Evolutionary conservation across 2,888 invertebrate species (phyloP).

Genomic region (Chymomyza caudatula): DNA sequence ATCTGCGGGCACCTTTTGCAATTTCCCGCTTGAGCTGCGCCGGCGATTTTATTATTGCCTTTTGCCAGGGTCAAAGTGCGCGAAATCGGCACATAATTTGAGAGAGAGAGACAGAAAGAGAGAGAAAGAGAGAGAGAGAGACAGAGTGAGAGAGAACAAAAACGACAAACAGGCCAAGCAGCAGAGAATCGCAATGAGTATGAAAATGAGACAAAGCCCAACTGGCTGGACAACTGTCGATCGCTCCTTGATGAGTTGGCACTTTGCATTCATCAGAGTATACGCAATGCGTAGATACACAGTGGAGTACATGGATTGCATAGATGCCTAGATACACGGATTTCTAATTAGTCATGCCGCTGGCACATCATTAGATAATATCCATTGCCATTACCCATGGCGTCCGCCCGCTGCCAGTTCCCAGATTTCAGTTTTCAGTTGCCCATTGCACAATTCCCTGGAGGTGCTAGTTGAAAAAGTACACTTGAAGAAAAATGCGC

Average conservation of each 20-base stretch:
- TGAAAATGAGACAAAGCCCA: neutral
- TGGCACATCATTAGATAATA: constrained; percentile 58
- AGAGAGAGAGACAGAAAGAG: constrained; percentile 32
- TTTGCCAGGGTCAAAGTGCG: constrained; percentile 48
- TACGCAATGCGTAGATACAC: neutral
- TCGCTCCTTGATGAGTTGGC: constrained; percentile 42
- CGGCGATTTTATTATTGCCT: constrained; percentile 28
- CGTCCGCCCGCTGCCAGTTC: constrained; percentile 13
- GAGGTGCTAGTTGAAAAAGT: constrained; percentile 16
- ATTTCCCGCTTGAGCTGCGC: constrained; percentile 61
- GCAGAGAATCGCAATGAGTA: neutral
- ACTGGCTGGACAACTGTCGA: neutral
- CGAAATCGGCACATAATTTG: constrained; percentile 57
- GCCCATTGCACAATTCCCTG: constrained; percentile 1
- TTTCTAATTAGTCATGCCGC: constrained; percentile 63
- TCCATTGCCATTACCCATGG: constrained; percentile 44
- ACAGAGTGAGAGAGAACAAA: too few relatives aligned
- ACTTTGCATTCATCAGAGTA: constrained; percentile 43
- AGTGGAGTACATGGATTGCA: neutral
- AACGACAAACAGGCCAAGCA: too few relatives aligned
- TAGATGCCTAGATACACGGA: neutral
- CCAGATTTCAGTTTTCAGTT: constrained; percentile 28
- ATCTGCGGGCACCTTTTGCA: constrained; percentile 35
- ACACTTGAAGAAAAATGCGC: neutral
- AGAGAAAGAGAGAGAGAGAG: neutral